A percentile compares a stretch with the other conserved stretches of the same genome.
Evolutionary conservation across 2,797 vertebrate species (phyloP).

Genomic region (Phrynocephalus forsythii): DNA sequence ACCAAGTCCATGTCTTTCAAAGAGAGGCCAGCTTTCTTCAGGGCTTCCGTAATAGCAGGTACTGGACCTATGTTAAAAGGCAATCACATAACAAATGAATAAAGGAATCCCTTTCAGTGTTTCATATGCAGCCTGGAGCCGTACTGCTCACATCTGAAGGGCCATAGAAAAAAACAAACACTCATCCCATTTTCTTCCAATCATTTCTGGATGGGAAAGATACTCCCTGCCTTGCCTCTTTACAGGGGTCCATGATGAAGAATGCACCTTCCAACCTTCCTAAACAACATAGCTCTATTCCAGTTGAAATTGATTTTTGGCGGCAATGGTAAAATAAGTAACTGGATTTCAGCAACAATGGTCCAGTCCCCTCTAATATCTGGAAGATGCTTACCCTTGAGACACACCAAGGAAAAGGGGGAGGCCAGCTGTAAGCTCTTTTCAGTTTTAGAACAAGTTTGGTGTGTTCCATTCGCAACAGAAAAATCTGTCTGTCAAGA

Average conservation of each 20-base stretch:
- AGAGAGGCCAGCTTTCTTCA: slow-evolving; percentile 91
- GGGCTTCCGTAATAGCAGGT: slow-evolving; percentile 89
- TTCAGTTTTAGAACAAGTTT: background rate
- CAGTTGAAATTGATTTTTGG: background rate
- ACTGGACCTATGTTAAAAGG: slow-evolving; percentile 86
- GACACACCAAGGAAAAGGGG: background rate
- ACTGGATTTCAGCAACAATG: background rate
- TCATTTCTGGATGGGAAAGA: background rate
- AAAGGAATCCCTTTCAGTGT: background rate
- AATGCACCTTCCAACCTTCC: background rate
- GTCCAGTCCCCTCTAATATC: background rate
- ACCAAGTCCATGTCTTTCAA: slow-evolving; percentile 94
- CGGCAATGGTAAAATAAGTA: background rate
- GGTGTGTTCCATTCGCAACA: no score
- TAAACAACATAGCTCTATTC: background rate
- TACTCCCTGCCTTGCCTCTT: background rate
- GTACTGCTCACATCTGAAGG: background rate
- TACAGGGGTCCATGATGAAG: background rate
- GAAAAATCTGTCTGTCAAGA: background rate
- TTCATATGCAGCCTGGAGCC: background rate
- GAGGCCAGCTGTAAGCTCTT: background rate
- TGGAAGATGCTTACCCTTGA: background rate
- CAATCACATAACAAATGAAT: background rate
- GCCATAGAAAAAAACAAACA: background rate
- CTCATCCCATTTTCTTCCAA: background rate